A percentile compares a stretch with the other conserved stretches of the same genome.
Conservation (phyloP, 2,113 vertebrate species). For the Jacana jacana region DNA sequence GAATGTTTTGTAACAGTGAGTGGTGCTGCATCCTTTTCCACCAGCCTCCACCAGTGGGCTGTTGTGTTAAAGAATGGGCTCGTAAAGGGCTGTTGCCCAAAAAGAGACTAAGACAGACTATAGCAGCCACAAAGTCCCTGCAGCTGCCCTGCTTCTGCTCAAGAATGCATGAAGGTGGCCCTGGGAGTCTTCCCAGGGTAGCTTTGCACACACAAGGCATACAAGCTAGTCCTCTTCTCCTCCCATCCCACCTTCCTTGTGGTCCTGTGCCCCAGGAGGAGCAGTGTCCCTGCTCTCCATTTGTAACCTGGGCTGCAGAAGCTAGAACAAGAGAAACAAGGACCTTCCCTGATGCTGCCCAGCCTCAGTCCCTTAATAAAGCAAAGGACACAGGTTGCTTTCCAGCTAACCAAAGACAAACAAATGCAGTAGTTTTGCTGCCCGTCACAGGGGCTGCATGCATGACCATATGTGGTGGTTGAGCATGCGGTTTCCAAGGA, state of each 20-base stretch:
- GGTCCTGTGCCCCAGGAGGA: background rate
- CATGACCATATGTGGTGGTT: fast-evolving
- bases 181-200: background rate
- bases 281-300: background rate
- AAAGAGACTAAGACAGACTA: background rate
- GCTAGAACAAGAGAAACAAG: background rate
- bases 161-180: background rate
- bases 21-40: background rate
- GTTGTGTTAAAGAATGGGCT: background rate
- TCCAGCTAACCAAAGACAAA: background rate
- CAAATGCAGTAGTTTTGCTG: background rate
- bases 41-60: fast-evolving
- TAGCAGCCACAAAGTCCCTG: background rate
- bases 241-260: background rate
- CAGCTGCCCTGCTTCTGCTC: background rate
- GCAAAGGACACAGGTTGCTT: background rate
- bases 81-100: background rate
- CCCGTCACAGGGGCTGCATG: background rate
- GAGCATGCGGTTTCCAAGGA: fast-evolving
- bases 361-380: background rate
- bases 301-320: background rate
- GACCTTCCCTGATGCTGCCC: background rate
- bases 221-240: background rate
- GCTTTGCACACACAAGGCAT: background rate
- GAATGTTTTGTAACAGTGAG: background rate